These are phyloP conservation scores for Quadroppia sp. DNA, from an alignment of 2,888 invertebrate species.

Conservation along the genomic window DNA sequence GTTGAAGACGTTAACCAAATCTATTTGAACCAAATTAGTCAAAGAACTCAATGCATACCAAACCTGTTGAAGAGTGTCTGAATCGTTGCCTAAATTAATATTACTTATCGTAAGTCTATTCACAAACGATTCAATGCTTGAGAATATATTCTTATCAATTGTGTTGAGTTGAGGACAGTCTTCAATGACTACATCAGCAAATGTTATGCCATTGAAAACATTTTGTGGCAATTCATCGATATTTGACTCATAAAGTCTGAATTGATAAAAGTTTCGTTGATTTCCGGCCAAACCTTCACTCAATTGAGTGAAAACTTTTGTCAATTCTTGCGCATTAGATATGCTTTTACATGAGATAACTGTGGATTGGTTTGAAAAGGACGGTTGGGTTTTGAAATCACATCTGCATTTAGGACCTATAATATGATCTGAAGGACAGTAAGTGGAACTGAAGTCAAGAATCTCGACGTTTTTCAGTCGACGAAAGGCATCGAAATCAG, in stretches of 20 bases:
- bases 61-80: background rate
- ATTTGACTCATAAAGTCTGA: background rate
- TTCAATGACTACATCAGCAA: background rate
- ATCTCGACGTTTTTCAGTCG: background rate
- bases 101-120: background rate
- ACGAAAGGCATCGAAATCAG: background rate
- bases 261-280: constrained; percentile 9
- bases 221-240: background rate
- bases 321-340: background rate
- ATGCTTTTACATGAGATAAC: background rate
- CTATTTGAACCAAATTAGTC: background rate
- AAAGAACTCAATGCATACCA: constrained; percentile 9
- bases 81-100: background rate
- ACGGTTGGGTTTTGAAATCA: background rate
- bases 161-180: background rate
- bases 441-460: constrained; percentile 4
- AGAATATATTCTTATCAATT: background rate
- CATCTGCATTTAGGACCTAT: background rate
- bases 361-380: background rate
- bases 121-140: background rate
- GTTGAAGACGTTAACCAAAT: constrained; percentile 20
- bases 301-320: background rate
- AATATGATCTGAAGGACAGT: background rate
- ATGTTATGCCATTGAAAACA: constrained; percentile 11
- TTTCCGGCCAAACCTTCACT: background rate